These are phyloP conservation scores for Hemistola chrysoprasaria DNA, from an alignment of 2,888 invertebrate species.

Conservation along the genomic window DNA sequence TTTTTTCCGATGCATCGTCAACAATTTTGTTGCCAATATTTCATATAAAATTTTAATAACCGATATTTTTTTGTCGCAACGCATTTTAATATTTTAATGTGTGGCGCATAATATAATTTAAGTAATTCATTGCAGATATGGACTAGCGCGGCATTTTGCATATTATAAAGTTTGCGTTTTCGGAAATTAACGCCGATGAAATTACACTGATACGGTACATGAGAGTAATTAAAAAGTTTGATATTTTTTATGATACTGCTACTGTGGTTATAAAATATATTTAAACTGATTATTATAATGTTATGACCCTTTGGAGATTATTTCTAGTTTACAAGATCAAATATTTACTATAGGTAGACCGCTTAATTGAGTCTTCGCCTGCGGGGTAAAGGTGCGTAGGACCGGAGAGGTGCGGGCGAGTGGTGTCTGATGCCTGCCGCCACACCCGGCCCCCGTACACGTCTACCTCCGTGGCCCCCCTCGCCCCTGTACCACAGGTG, in stretches of 20 bases:
- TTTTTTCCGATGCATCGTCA: constrained; percentile 2
- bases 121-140: constrained; percentile 38
- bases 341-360: no score
- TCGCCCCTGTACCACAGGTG: no score
- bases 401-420: no score
- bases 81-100: constrained; percentile 30
- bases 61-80: constrained; percentile 19
- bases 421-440: no score
- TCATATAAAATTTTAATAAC: constrained; percentile 32
- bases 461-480: no score
- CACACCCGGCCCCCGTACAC: no score
- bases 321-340: no score
- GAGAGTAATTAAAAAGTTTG: constrained; percentile 4
- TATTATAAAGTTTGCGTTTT: constrained; percentile 49
- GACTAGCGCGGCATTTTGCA: constrained; percentile 40
- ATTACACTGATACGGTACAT: constrained; percentile 44
- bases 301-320: no score
- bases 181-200: constrained; percentile 54
- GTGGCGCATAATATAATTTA: constrained; percentile 31
- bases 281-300: no score
- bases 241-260: constrained; percentile 6
- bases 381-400: no score
- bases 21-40: constrained; percentile 18
- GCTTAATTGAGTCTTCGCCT: no score
- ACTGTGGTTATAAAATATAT: no score